A percentile compares a stretch with the other conserved stretches of the same genome.
phyloP scores from a whole-genome alignment of 2,113 vertebrate species.

The Leiothrix lutea region DNA sequence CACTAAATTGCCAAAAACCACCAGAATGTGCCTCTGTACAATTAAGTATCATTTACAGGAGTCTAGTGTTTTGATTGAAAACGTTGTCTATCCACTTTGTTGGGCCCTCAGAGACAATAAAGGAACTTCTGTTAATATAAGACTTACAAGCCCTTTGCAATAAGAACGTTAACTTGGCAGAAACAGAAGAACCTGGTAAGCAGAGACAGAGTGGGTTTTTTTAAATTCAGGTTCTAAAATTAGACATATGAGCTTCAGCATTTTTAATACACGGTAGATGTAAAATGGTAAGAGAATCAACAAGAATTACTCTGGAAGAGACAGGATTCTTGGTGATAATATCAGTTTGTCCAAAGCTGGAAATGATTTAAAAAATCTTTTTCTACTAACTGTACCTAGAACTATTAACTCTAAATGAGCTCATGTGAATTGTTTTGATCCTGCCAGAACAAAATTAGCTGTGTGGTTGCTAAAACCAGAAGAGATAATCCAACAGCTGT shows the following conservation, averaged over 20 bases:
- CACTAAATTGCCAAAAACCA: background rate
- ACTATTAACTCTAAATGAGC: background rate
- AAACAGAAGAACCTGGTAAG: background rate
- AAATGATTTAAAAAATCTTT: background rate
- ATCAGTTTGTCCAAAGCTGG: background rate
- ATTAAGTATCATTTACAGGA: background rate
- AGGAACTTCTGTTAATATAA: background rate
- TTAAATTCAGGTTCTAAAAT: background rate
- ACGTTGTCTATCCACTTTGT: background rate
- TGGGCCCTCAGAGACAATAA: background rate
- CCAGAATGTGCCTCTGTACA: background rate
- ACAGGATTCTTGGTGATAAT: background rate
- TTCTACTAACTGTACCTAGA: background rate
- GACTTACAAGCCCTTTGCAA: background rate
- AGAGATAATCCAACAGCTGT: background rate
- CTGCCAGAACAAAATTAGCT: background rate
- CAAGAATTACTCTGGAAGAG: background rate
- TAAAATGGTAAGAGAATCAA: background rate
- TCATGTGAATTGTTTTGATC: background rate
- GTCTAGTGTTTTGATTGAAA: background rate
- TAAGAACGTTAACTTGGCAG: background rate
- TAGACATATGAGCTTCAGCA: background rate
- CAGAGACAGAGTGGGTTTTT: background rate
- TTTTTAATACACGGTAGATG: background rate
- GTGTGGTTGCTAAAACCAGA: background rate